phyloP scores from a whole-genome alignment of 2,797 vertebrate species.

The Microcaecilia unicolor region DNA sequence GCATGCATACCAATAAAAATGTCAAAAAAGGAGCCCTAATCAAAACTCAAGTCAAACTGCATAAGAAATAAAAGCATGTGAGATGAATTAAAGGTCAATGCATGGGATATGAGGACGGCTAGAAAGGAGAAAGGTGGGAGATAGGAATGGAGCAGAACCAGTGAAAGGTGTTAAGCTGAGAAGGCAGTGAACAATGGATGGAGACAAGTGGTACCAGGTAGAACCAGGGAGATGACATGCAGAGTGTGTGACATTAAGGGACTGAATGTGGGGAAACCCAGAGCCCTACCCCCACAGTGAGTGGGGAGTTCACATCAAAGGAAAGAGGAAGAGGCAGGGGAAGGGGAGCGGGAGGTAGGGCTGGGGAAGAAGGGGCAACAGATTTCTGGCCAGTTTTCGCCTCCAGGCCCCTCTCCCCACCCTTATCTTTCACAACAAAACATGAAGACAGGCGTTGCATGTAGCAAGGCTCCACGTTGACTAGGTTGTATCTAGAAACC shows the following conservation, averaged over 20 bases:
- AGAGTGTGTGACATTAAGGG: not conserved
- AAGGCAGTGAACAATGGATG: slow-evolving; percentile 31
- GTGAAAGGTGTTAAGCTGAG: slow-evolving; percentile 14
- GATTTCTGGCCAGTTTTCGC: no score
- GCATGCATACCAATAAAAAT: slow-evolving; percentile 59
- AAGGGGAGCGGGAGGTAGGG: not conserved
- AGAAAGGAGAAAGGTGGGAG: slow-evolving; percentile 6
- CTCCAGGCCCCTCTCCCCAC: no score
- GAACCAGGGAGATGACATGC: slow-evolving; percentile 22
- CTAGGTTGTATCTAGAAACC: no score
- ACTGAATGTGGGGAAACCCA: no score
- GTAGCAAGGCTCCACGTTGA: no score
- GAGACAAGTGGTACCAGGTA: slow-evolving; percentile 45
- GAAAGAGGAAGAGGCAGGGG: slow-evolving; percentile 47
- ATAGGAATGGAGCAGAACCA: slow-evolving; percentile 25
- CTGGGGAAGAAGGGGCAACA: not conserved
- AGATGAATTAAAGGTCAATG: slow-evolving; percentile 22
- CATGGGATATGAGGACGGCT: slow-evolving; percentile 34
- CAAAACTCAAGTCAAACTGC: slow-evolving; percentile 44
- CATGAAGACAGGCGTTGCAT: no score
- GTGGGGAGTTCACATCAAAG: slow-evolving; percentile 50
- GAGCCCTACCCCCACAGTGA: no score
- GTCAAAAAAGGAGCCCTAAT: slow-evolving; percentile 36
- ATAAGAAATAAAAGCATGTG: no score
- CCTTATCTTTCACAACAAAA: no score